Evolutionary conservation across 2,113 vertebrate species (phyloP), one percentile per base, ranked within the genome.

Genomic region (Euleptes europaea): DNA sequence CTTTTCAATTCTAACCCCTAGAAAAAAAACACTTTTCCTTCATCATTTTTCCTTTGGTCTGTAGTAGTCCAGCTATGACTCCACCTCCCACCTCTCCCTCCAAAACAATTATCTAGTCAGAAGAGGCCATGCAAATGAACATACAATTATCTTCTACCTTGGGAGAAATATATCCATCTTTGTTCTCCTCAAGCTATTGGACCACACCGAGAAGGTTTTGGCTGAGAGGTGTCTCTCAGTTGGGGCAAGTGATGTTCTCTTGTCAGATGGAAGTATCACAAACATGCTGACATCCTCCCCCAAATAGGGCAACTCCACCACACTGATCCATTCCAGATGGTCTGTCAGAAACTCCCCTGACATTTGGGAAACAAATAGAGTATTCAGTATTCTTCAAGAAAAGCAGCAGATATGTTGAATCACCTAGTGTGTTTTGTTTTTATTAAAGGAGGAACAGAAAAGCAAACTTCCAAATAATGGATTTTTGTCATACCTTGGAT

Each of bases 131-230:
- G 54, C 40, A 85, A 63, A 23, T 49, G 12, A 44, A 76, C 31
- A 14, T 7, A 67, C 15, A 21, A 51, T 14, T 28, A 49, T 40
- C 11, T 85, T 95, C 84, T 85, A 98, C 98, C 97, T 98, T 28
- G 98, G 98, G 5, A 99, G 94, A 90, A 98, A 97, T 84, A 98
- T 81, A 42, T 98, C 97, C 97, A 98, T 98, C 90, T 97, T 97
- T 54, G 80, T 96, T 88, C 97, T 96, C 60, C 95, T 97, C 71
- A 98, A 95, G 84, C 94, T 96, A 17, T 82, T 92, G 67, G 96
- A 93, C 98, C 98, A 99, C 79, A 95, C 40, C 4, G 91, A 93
- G 89, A 98, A 85, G 78, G 93, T 94, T 76, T 92, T 97, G 31
- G 96, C 92, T 35, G 96, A 97, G 88, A 99, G 95, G 67, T 97